These are phyloP conservation scores for Scalopus aquaticus DNA, from an alignment of 2,113 vertebrate genomes.

Conservation along the genomic window DNA sequence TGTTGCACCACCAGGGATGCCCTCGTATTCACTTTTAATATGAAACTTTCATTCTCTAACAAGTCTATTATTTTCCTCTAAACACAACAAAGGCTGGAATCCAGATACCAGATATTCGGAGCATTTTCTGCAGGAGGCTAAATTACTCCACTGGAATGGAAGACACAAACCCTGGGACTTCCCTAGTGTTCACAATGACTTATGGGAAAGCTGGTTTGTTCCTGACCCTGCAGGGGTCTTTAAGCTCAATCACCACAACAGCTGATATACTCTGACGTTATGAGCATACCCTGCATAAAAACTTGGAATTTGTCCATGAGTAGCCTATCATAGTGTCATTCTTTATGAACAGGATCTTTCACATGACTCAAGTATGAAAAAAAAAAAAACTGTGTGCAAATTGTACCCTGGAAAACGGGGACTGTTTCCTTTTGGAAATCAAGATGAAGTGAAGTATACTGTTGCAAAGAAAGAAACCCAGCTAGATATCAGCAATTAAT, in stretches of 20 bases:
- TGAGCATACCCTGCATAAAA: background rate
- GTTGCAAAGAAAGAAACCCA: background rate
- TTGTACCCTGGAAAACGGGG: rapidly evolving
- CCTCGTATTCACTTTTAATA: background rate
- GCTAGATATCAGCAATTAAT: background rate
- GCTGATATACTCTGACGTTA: conserved; percentile 60
- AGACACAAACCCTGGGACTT: conserved; percentile 96
- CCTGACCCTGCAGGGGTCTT: conserved; percentile 94
- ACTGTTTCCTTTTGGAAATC: background rate
- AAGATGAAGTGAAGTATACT: background rate
- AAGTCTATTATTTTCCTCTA: conserved; percentile 21
- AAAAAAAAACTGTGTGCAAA: background rate
- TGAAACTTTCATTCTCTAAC: conserved; percentile 36
- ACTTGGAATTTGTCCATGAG: background rate
- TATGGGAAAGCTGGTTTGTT: conserved; percentile 98
- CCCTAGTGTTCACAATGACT: conserved; percentile 90
- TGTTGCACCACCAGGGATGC: no score
- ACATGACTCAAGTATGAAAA: background rate
- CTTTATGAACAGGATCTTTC: background rate
- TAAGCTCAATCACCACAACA: conserved; percentile 86
- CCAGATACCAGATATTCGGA: conserved; percentile 91
- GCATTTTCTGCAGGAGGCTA: conserved; percentile 91
- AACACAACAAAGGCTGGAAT: conserved; percentile 91
- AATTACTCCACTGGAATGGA: conserved; percentile 96
- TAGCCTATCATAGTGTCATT: background rate